phyloP scores from a whole-genome alignment of 2,888 invertebrate species.

The Melanchra persicariae region DNA sequence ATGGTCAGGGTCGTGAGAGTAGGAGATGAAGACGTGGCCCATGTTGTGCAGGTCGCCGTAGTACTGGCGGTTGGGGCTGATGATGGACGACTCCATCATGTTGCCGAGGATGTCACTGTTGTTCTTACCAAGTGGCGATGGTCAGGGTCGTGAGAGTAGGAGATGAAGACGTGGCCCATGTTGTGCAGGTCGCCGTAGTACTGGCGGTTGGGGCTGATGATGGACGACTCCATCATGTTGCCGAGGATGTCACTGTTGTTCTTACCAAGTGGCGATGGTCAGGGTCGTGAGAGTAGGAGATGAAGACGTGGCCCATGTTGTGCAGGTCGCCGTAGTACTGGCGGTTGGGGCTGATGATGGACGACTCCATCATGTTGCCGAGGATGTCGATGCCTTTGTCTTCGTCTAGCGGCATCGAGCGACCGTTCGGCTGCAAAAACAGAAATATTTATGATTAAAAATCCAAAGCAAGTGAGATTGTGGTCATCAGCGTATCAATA shows the following conservation, averaged over 20 bases:
- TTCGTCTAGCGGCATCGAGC: slow-evolving; percentile 91
- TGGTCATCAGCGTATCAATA: no score
- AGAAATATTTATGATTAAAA: not conserved
- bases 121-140: slow-evolving; percentile 91
- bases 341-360: slow-evolving; percentile 93
- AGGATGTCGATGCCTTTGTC: slow-evolving; percentile 94
- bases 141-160: slow-evolving; percentile 95
- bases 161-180: slow-evolving; percentile 94
- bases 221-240: slow-evolving; percentile 94
- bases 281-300: slow-evolving; percentile 95
- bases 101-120: slow-evolving; percentile 93
- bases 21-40: slow-evolving; percentile 95
- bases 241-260: slow-evolving; percentile 92
- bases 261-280: slow-evolving; percentile 92
- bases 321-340: slow-evolving; percentile 95
- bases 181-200: slow-evolving; percentile 96
- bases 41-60: slow-evolving; percentile 96
- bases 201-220: slow-evolving; percentile 92
- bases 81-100: slow-evolving; percentile 93
- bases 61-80: slow-evolving; percentile 91
- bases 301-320: slow-evolving; percentile 95
- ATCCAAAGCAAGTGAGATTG: no score
- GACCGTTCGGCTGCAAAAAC: slow-evolving; percentile 89
- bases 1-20: slow-evolving; percentile 95
- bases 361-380: slow-evolving; percentile 95